Evolutionary conservation across 2,797 vertebrate genomes (phyloP).

Genomic region (Scarus forsteni): DNA sequence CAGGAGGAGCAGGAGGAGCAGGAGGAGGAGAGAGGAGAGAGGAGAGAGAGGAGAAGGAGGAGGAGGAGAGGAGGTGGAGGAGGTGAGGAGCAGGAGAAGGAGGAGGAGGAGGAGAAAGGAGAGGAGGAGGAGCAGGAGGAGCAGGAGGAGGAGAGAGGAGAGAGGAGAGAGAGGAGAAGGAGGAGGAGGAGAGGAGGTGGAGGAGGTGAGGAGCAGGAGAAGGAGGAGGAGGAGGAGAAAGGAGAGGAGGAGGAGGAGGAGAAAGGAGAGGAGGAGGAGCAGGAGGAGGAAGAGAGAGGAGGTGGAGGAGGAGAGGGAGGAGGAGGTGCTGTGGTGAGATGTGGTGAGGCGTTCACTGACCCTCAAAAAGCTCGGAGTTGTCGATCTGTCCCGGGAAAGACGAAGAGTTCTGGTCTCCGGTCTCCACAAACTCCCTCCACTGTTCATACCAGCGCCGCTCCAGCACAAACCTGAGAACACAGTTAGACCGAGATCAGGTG

Average conservation of each 20-base stretch:
- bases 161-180: too few relatives aligned
- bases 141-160: too few relatives aligned
- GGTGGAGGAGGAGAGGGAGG: background rate
- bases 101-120: too few relatives aligned
- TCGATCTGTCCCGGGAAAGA: conserved; percentile 88
- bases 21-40: too few relatives aligned
- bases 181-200: too few relatives aligned
- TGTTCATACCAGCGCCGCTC: conserved; percentile 87
- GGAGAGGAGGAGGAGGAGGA: background rate
- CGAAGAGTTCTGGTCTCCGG: conserved; percentile 84
- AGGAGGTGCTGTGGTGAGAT: background rate
- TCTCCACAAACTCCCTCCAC: conserved; percentile 88
- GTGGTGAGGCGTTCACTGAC: conserved; percentile 63
- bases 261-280: background rate
- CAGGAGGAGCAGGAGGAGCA: too few relatives aligned
- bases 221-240: background rate
- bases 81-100: too few relatives aligned
- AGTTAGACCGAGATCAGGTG: too few relatives aligned
- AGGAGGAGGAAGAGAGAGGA: background rate
- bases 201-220: background rate
- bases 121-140: background rate
- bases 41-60: background rate
- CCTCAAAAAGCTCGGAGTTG: conserved; percentile 87
- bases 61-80: background rate
- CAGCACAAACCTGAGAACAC: conserved; percentile 85